Base-by-base conservation (phyloP, 35 echinoderm and acorn worm genomes). In the Apostichopus parvimensis region DNA sequence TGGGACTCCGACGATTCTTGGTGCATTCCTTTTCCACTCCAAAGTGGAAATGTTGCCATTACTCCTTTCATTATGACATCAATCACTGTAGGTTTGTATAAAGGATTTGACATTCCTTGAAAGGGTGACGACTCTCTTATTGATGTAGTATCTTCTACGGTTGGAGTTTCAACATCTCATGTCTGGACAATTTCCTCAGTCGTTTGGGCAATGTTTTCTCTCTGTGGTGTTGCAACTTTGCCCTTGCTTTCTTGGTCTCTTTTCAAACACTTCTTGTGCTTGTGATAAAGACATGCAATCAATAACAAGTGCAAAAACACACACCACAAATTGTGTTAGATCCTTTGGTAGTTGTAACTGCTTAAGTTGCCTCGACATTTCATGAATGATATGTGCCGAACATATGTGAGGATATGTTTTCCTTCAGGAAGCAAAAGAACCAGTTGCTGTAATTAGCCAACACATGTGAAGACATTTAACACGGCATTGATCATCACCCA, bases 401-500 rank as follows among this genome's bases (percentile, higher is more conserved):
- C 83, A 87, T 6, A 87, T 87, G 54, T 87, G 83, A n/a, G 83
- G 83, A 24, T 87, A 87, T 7, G 60, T 66, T 78, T 78, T 78
- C 18, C 5, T 23, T 21, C 58, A 17, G 8, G 60, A 5, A 11
- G 21, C 5, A 7, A 7, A 26, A 7, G 7, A 13, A 7, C 56
- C 56, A 9, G 20, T 59, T 2, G 10, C 17, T n/a, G 13, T 25
- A 6, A 87, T 61, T 9, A 59, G 6, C 83, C 83, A 87, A 21
- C 83, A 87, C 18, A 2, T 66, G 13, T 26, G 1, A 17, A 66
- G 55, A n/a, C 83, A 87, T 87, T 87, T 17, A 87, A 15, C 9
- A 87, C 60, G 9, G 9, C 83, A 64, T 61, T 87, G 10, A 87
- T 53, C 56, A 87, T 58, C 1, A 61, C 83, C 60, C 83, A 87